Conservation (phyloP, 2,113 vertebrate genomes). For the Excalfactoria chinensis region DNA sequence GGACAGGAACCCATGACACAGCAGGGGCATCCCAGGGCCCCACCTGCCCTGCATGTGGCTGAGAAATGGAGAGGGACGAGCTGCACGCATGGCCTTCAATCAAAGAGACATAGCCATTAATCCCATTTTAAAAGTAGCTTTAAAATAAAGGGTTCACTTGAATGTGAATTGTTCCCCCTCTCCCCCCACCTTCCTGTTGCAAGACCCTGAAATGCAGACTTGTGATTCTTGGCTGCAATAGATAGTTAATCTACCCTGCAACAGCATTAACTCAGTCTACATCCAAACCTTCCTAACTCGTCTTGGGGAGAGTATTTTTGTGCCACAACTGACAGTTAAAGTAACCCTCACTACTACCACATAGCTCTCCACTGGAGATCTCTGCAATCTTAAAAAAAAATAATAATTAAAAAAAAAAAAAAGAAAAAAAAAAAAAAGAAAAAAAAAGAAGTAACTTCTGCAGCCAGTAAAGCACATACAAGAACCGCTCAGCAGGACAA, state of each 20-base stretch:
- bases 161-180: too few relatives aligned
- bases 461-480: constrained; percentile 64
- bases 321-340: constrained; percentile 1
- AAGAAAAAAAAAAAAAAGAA: background rate
- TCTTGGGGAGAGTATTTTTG: background rate
- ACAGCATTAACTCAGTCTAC: background rate
- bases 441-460: constrained; percentile 15
- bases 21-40: background rate
- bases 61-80: background rate
- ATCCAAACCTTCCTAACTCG: constrained; percentile 11
- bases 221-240: constrained; percentile 43
- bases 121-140: background rate
- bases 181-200: background rate
- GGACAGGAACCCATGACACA: background rate
- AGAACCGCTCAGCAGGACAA: constrained; percentile 65
- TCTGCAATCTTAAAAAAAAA: background rate
- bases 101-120: background rate
- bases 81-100: background rate
- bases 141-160: background rate
- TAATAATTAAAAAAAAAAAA: too few relatives aligned
- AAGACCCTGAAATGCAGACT: constrained; percentile 18
- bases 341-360: constrained; percentile 29
- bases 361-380: constrained; percentile 13
- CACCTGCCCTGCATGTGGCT: rapidly evolving
- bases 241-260: constrained; percentile 33